A percentile compares a stretch with the other conserved stretches of the same genome.
Conservation (phyloP, 2,113 vertebrate genomes). For the Xiphophorus maculatus region DNA sequence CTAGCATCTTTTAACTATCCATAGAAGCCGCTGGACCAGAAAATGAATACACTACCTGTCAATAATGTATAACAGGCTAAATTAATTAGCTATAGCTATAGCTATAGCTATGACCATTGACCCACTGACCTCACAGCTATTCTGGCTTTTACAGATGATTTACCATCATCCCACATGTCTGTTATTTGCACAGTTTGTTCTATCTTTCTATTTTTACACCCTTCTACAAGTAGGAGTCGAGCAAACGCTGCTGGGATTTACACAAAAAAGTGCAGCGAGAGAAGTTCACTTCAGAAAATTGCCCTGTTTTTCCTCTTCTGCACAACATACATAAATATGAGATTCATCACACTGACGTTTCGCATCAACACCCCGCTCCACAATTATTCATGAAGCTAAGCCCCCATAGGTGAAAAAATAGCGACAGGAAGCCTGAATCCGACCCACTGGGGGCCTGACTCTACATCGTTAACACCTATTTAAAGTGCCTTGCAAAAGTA, state of each 20-base stretch:
- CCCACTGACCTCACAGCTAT: constrained; percentile 21
- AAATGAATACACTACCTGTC: constrained; percentile 30
- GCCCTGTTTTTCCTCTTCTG: background rate
- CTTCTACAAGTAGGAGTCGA: constrained; percentile 3
- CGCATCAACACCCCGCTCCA: constrained; percentile 2
- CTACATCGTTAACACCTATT: constrained; percentile 1
- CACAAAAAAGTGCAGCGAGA: background rate
- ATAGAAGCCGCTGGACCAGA: constrained; percentile 14
- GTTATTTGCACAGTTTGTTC: constrained; percentile 7
- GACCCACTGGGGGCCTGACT: background rate
- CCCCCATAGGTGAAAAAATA: constrained; percentile 11
- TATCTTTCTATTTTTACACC: background rate
- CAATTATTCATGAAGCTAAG: constrained; percentile 24
- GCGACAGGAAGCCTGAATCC: background rate
- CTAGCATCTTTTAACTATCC: background rate
- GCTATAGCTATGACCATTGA: background rate
- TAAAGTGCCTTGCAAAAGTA: background rate
- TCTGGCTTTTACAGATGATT: constrained; percentile 21
- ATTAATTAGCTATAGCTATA: constrained; percentile 41
- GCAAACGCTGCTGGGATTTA: background rate
- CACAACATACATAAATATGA: constrained; percentile 13
- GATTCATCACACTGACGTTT: background rate
- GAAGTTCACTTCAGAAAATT: constrained; percentile 10
- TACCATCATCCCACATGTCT: background rate
- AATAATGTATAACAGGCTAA: constrained; percentile 27